Conservation (phyloP, 1,140 invertebrate species). For the Hycleus phaleratus region DNA sequence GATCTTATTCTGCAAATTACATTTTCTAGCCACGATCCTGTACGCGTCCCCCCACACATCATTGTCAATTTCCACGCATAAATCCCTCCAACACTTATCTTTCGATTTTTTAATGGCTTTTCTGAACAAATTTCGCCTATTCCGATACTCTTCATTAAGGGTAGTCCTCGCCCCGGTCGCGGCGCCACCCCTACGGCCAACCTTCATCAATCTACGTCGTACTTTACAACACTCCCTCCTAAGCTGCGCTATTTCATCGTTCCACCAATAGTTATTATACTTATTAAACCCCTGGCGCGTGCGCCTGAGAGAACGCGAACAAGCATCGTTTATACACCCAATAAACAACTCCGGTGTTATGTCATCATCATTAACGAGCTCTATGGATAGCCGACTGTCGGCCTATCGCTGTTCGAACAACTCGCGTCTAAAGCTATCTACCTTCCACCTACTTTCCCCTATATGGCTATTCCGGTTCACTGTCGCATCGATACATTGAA, state of each 20-base stretch:
- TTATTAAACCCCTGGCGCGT: not conserved
- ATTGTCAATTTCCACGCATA: constrained; percentile 1
- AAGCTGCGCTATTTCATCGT: not conserved
- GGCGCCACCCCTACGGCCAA: not conserved
- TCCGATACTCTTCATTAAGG: not conserved
- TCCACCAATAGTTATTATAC: not conserved
- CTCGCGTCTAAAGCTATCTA: too few species aligned
- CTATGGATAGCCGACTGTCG: not conserved
- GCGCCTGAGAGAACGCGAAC: too few species aligned
- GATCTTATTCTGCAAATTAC: not conserved
- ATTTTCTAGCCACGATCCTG: constrained; percentile 1
- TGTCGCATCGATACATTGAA: too few species aligned
- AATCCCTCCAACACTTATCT: not conserved
- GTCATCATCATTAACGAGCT: not conserved
- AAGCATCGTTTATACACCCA: too few species aligned
- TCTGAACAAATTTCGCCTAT: not conserved
- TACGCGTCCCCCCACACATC: constrained; percentile 15
- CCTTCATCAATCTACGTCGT: too few species aligned
- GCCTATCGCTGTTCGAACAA: too few species aligned
- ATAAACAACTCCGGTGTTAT: too few species aligned
- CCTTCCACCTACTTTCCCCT: too few species aligned
- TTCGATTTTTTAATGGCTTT: not conserved
- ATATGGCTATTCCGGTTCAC: too few species aligned
- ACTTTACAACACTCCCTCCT: not conserved
- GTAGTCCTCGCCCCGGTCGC: too few species aligned